phyloP scores from a whole-genome alignment of 2,888 invertebrate species.

The Acrobasis suavella region DNA sequence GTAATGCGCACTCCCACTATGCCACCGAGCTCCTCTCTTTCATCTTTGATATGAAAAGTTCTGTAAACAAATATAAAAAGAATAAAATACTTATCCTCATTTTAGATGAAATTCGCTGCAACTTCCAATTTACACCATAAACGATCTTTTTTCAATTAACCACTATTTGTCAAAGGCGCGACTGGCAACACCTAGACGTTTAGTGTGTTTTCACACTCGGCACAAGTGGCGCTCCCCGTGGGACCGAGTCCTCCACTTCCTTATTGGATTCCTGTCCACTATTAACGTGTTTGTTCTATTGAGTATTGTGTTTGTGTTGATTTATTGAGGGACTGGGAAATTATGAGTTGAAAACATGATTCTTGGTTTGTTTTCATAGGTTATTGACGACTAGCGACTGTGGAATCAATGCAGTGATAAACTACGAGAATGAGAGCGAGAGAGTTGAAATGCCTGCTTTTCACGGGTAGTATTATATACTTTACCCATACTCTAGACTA shows the following conservation, averaged over 20 bases:
- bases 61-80: no score
- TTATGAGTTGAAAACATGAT: constrained; percentile 16
- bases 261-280: constrained; percentile 31
- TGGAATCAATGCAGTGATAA: not conserved
- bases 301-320: constrained; percentile 13
- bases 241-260: constrained; percentile 38
- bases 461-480: no score
- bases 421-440: not conserved
- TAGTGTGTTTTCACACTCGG: constrained; percentile 46
- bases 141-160: constrained; percentile 71
- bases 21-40: no score
- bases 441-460: no score
- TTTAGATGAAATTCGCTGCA: no score
- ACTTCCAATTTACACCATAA: constrained; percentile 35
- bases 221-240: constrained; percentile 25
- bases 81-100: no score
- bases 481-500: no score
- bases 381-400: not conserved
- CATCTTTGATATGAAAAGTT: no score
- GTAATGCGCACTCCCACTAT: no score
- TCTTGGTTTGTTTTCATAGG: not conserved
- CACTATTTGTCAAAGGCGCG: constrained; percentile 62
- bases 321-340: constrained; percentile 5
- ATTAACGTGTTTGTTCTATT: constrained; percentile 22
- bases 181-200: constrained; percentile 51